Evolutionary conservation across 2,888 invertebrate genomes (phyloP), one percentile per base, ranked within the genome.

Genomic region (Panzeria rudis): DNA sequence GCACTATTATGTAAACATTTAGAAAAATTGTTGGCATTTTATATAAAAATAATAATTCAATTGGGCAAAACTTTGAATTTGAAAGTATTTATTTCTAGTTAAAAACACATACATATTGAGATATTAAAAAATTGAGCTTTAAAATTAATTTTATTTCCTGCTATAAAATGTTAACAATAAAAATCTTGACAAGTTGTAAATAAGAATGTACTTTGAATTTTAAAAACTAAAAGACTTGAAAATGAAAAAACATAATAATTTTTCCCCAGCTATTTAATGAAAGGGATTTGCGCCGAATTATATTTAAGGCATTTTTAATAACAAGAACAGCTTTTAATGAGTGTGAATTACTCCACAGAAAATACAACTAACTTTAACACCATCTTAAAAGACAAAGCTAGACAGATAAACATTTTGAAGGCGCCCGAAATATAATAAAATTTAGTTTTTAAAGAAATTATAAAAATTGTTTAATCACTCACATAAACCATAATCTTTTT

Each of bases 31-130:
- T 62, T 29, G 29, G 29, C 23, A 25, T n/a, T 38, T 61, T 9
- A 38, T 61, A 7, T 20, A 6, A 25, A 41, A 64, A 41, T 25
- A 9, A 64, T 41, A 64, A 44, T 41, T 25, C 41, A 25, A 62
- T 62, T 62, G 23, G 11, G 15, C 41, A 41, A 56, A 59, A 59
- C 11, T 59, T 35, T 35, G 11, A 7, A 56, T 56, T 56, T 56
- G n/a, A 56, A 56, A 56, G 29, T 38, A 20, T 35, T 59, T 35
- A 3, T n/a, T 59, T 20, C n/a, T 32, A 9, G 29, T 56, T 0
- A 52, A 52, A 52, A 20, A 50, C 11, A 3, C 2, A 9, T 9
- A 23, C 1, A 23, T 52, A 4, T 23, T 52, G 11, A 0, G n/a
- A 59, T 9, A 20, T 9, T 17, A 59, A 32, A 59, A 29, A 35